Evolutionary conservation across 2,113 vertebrate species (phyloP), one percentile per base, ranked within the genome.

Genomic region (Pyrgilauda ruficollis): DNA sequence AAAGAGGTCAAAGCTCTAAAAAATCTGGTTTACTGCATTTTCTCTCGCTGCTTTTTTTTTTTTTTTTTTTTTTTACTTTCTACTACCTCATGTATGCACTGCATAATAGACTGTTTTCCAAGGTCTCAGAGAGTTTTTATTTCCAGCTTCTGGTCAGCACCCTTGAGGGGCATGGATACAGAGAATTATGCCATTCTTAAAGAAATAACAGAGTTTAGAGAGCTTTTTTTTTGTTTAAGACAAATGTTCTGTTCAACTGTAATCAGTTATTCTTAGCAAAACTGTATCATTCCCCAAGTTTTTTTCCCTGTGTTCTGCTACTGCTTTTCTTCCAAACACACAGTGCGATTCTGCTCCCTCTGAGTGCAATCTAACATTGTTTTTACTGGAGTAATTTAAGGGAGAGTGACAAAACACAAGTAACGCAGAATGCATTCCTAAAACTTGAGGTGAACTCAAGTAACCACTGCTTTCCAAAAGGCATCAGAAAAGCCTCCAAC

Each of bases 401-500:
- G 12, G 20, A 67, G 19, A 84, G 28, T 39, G 43, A 76, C 30
- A 85, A 59, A 89, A 66, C 28, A 83, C 44, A 91, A 67, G 13
- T 69, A 83, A 67, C 15, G 73, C 20, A 76, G 82, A 96, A 73
- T 24, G 8, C 31, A 37, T 37, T 73, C 39, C 35, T 67, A 74
- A 70, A 85, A 30, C 11, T 70, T 63, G 31, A n/a, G 39, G 27
- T 35, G 50, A 85, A 62, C 6, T 50, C 62, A 76, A 63, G 67
- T 44, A 62, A 39, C 39, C 27, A 55, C 27, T 83, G 19, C 13
- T 63, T 86, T 89, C 22, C 68, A 86, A 81, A 91, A 78, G n/a
- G n/a, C 39, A 68, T 23, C 8, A 17, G 33, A 84, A 95, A 89
- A 93, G 28, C 37, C 85, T 85, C 37, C 80, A 72, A 41, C 21